These are phyloP conservation scores for Apotomis betuletana DNA, from an alignment of 2,888 invertebrate species.

Conservation along the genomic window DNA sequence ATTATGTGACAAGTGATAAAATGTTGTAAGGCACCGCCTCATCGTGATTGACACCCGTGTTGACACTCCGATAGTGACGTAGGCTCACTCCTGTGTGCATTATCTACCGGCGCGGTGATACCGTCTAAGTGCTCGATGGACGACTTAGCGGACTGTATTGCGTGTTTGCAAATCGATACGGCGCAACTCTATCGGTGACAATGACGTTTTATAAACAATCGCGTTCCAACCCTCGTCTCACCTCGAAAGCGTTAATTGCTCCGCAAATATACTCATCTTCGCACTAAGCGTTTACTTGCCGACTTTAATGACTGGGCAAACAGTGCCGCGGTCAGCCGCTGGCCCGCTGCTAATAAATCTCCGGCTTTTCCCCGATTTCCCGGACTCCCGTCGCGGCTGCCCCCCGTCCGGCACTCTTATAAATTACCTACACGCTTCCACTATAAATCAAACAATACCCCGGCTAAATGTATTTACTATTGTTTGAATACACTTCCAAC, in stretches of 20 bases:
- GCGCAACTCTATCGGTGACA: slow-evolving; percentile 42
- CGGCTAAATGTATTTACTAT: slow-evolving; percentile 81
- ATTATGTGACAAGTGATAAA: slow-evolving; percentile 81
- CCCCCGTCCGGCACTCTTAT: slow-evolving; percentile 68
- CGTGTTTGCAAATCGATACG: slow-evolving; percentile 41
- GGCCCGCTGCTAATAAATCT: slow-evolving; percentile 77
- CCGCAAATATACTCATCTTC: slow-evolving; percentile 82
- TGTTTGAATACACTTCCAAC: slow-evolving; percentile 77
- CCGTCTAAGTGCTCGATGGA: slow-evolving; percentile 58
- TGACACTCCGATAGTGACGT: slow-evolving; percentile 74
- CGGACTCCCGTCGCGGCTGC: slow-evolving; percentile 66
- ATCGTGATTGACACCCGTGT: slow-evolving; percentile 79
- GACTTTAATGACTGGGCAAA: slow-evolving; percentile 82
- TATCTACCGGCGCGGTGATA: slow-evolving; percentile 69
- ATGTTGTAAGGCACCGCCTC: slow-evolving; percentile 80
- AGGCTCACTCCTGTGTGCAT: slow-evolving; percentile 70
- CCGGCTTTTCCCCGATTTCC: slow-evolving; percentile 80
- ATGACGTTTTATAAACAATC: slow-evolving; percentile 70
- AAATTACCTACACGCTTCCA: slow-evolving; percentile 82
- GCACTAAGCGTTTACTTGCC: slow-evolving; percentile 79
- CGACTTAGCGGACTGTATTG: slow-evolving; percentile 45
- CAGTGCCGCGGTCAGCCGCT: slow-evolving; percentile 72
- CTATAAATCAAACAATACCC: slow-evolving; percentile 80
- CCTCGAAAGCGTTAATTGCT: slow-evolving; percentile 79
- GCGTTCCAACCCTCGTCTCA: slow-evolving; percentile 75